These are phyloP conservation scores for Turritopsis dohrnii DNA, from an alignment of 30 jellyfish, hydroid and myxozoan genomes.

Conservation along the genomic window DNA sequence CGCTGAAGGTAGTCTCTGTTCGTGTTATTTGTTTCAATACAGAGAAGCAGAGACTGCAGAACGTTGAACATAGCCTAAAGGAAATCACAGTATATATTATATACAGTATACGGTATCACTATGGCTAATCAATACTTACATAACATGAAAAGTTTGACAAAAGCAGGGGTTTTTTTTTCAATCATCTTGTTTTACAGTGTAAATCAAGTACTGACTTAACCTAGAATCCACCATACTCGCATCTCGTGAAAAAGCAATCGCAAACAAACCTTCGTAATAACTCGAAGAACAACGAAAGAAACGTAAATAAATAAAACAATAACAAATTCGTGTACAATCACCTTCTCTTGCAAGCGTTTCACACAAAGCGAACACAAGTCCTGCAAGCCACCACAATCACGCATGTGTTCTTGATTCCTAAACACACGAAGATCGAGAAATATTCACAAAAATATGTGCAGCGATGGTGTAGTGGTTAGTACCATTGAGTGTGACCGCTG, in stretches of 20 bases:
- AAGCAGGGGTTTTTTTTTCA: too few species aligned
- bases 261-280: neutral
- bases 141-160: too few species aligned
- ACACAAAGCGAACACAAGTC: neutral
- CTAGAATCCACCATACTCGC: too few species aligned
- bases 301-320: neutral
- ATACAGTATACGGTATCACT: too few species aligned
- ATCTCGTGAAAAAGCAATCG: neutral
- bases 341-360: conserved; percentile 9
- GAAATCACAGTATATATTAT: too few species aligned
- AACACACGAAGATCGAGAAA: neutral
- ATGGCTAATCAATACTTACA: too few species aligned
- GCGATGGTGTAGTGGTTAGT: too few species aligned
- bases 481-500: too few species aligned
- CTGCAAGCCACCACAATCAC: conserved; percentile 18
- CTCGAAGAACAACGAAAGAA: neutral
- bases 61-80: conserved; percentile 7
- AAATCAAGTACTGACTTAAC: too few species aligned
- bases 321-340: too few species aligned
- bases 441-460: too few species aligned
- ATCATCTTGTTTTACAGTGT: too few species aligned
- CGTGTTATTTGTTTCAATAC: neutral
- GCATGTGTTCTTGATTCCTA: conserved; percentile 21
- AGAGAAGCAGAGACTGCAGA: neutral
- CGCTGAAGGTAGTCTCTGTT: conserved; percentile 5